These are phyloP conservation scores for Thaumetopoea pityocampa DNA, from an alignment of 1,140 invertebrate species.

Conservation along the genomic window DNA sequence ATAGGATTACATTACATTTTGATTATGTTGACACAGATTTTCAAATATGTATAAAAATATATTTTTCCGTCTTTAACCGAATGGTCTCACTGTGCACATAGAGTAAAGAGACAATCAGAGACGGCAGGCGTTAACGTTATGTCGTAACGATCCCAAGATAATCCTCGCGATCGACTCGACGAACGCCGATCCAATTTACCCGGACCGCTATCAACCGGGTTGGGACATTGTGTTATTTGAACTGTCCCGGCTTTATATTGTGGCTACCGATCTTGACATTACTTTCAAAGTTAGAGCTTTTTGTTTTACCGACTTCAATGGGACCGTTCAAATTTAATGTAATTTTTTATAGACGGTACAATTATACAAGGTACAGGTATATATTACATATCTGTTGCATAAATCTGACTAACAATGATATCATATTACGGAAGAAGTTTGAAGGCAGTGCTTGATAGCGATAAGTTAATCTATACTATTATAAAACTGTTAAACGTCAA, in stretches of 20 bases:
- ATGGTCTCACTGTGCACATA: slow-evolving; percentile 9
- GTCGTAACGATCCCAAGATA: slow-evolving; percentile 17
- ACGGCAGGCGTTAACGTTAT: slow-evolving; percentile 14
- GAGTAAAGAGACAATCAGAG: slow-evolving; percentile 21
- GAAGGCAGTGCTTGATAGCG: too few relatives aligned
- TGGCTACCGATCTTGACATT: slow-evolving; percentile 1
- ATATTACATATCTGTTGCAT: too few relatives aligned
- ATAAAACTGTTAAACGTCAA: too few relatives aligned
- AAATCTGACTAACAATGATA: too few relatives aligned
- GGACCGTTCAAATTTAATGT: too few relatives aligned
- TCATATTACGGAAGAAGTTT: too few relatives aligned
- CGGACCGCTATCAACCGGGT: slow-evolving; percentile 6
- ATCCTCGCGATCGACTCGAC: slow-evolving; percentile 14
- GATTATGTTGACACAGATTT: too few relatives aligned
- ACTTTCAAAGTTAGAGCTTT: neutral
- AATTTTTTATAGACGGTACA: too few relatives aligned
- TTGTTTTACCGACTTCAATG: neutral
- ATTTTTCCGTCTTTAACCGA: neutral
- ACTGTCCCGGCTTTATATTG: slow-evolving; percentile 9
- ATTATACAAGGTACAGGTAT: too few relatives aligned
- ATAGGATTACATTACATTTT: too few relatives aligned
- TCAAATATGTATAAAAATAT: too few relatives aligned
- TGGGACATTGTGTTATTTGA: slow-evolving; percentile 16
- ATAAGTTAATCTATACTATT: too few relatives aligned
- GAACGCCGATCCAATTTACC: slow-evolving; percentile 18